Evolutionary conservation across 2,888 invertebrate genomes (phyloP).

Genomic region (Mellilla xanthometata): DNA sequence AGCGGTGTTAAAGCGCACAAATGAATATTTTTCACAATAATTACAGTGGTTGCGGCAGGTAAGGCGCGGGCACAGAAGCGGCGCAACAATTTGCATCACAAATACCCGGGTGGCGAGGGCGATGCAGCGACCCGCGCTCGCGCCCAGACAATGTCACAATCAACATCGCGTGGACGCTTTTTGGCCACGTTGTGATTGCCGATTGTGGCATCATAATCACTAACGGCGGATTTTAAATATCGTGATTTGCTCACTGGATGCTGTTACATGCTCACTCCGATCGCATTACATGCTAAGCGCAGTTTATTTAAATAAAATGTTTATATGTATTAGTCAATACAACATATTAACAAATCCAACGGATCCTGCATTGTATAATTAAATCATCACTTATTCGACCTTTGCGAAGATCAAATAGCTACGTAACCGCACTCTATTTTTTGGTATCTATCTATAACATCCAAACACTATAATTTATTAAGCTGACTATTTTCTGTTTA

Average conservation of each 20-base stretch:
- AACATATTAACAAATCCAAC: too few species aligned
- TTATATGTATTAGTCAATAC: too few species aligned
- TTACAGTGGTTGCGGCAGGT: conserved; percentile 69
- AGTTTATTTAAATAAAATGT: too few species aligned
- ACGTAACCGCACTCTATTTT: too few species aligned
- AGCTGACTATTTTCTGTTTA: too few species aligned
- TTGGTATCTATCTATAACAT: too few species aligned
- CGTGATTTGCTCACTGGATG: conserved; percentile 20
- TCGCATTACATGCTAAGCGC: too few species aligned
- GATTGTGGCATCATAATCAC: conserved; percentile 71
- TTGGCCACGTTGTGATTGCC: conserved; percentile 75
- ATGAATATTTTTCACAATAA: conserved; percentile 80
- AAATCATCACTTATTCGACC: too few species aligned
- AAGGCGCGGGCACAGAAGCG: conserved; percentile 66
- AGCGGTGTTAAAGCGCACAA: conserved; percentile 59
- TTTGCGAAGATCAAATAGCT: too few species aligned
- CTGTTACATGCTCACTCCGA: conserved; percentile 1
- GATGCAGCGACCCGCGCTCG: conserved; percentile 50
- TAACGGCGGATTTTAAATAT: conserved; percentile 47
- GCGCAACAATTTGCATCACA: conserved; percentile 71
- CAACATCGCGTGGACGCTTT: conserved; percentile 79
- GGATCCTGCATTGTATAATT: too few species aligned
- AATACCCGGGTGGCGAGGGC: conserved; percentile 58
- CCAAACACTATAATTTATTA: too few species aligned
- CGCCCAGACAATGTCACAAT: conserved; percentile 79